Evolutionary conservation across 2,797 vertebrate species (phyloP).

Genomic region (Leptoclinus maculatus): DNA sequence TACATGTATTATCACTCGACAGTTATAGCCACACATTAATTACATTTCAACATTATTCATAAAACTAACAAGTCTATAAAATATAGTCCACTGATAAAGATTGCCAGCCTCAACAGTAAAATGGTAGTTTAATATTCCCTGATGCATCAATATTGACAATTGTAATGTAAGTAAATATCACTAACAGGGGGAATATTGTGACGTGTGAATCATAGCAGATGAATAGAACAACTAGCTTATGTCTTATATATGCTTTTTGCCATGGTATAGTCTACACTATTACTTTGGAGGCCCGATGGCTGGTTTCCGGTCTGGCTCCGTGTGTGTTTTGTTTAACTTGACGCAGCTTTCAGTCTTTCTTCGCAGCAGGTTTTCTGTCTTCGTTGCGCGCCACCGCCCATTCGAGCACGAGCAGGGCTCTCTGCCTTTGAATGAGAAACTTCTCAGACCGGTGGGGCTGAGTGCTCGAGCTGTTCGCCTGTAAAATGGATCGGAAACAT

Average conservation of each 20-base stretch:
- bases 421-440: conserved; percentile 49
- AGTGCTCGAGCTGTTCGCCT: neutral
- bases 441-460: conserved; percentile 23
- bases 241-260: neutral
- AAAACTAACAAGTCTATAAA: neutral
- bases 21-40: neutral
- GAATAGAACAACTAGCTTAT: neutral
- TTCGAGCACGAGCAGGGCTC: conserved; percentile 51
- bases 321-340: conserved; percentile 10
- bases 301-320: conserved; percentile 30
- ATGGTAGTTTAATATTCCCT: neutral
- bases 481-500: neutral
- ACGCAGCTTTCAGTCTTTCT: conserved; percentile 25
- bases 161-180: neutral
- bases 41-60: neutral
- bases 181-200: neutral
- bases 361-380: conserved; percentile 70
- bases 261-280: neutral
- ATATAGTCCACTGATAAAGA: neutral
- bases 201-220: neutral
- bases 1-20: no score
- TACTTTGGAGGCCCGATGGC: conserved; percentile 9
- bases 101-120: neutral
- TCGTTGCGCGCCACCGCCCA: conserved; percentile 57
- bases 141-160: neutral